Evolutionary conservation across 2,797 vertebrate species (phyloP), one percentile per base, ranked within the genome.

Genomic region (Pangasius krempfi): DNA sequence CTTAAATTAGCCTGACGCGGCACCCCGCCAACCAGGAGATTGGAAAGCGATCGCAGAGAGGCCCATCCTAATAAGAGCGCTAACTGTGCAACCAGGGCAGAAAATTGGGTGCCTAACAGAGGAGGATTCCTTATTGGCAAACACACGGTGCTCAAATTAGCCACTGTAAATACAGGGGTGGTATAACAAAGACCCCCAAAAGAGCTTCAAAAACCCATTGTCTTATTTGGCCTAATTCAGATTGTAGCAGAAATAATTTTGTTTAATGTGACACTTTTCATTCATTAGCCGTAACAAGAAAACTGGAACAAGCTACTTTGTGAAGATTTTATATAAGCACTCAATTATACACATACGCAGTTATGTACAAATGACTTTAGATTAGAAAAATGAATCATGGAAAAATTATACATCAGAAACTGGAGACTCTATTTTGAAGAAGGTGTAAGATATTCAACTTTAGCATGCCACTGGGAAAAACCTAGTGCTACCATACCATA

Each of bases 101-200:
- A 93, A 95, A 95, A 95, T 95, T 93, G 91, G 92, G 91, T 95
- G 94, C 93, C 95, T 95, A 93, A 94, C 94, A 94, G 94, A 94
- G 95, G 93, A 94, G 94, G 94, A 94, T 90, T 92, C 89, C 91
- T 94, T 94, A 94, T 93, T 94, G 94, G 91, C 91, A 93, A 95
- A 94, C 93, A 92, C 92, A 93, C 89, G 91, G 93, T 88, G 92
- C 92, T 90, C 91, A 94, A 94, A 96, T 96, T 96, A 95, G 92
- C 91, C 92, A 91, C 91, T 92, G 93, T 94, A 93, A 95, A 95
- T 94, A 92, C 91, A 92, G 90, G 91, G 92, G 89, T 88, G 86
- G 88, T 89, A 81, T 89, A 86, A 85, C 86, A 86, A 86, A 90
- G 86, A 84, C 73, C 83, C 79, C 88, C 73, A 58, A 86, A 88